Evolutionary conservation across 2,888 invertebrate genomes (phyloP).

Genomic region (Hymenopus coronatus): DNA sequence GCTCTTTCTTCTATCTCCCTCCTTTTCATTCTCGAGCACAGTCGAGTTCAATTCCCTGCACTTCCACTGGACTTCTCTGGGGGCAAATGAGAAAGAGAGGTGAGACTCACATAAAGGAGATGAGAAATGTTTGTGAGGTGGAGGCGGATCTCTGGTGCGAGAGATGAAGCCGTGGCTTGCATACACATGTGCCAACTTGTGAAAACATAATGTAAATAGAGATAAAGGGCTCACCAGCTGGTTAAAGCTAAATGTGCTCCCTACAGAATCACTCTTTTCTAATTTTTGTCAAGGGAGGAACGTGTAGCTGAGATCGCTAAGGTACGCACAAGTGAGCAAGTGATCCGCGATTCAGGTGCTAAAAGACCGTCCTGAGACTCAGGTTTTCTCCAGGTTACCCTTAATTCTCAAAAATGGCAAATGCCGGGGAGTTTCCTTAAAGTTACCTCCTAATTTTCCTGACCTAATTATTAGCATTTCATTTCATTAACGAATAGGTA

Average conservation of each 20-base stretch:
- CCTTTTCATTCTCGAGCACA: background rate
- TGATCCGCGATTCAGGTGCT: too few species aligned
- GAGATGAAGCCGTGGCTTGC: background rate
- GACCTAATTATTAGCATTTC: too few species aligned
- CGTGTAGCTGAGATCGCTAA: too few species aligned
- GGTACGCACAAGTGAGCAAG: fast-evolving
- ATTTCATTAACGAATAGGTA: too few species aligned
- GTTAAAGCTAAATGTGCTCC: background rate
- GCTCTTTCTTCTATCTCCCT: background rate
- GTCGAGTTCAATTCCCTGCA: background rate
- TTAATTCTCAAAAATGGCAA: too few species aligned
- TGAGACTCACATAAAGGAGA: background rate
- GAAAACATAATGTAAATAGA: background rate
- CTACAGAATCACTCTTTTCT: too few species aligned
- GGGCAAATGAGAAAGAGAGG: background rate
- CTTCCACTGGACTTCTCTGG: background rate
- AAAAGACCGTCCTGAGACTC: too few species aligned
- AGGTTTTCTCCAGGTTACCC: too few species aligned
- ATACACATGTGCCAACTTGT: background rate
- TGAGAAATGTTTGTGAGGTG: background rate
- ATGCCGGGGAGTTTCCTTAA: too few species aligned
- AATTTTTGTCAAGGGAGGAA: too few species aligned
- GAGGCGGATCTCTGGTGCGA: background rate
- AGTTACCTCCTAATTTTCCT: too few species aligned
- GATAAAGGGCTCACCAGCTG: background rate